Evolutionary conservation across 1,140 invertebrate genomes (phyloP).

Genomic region (Daktulosphaira vitifoliae): DNA sequence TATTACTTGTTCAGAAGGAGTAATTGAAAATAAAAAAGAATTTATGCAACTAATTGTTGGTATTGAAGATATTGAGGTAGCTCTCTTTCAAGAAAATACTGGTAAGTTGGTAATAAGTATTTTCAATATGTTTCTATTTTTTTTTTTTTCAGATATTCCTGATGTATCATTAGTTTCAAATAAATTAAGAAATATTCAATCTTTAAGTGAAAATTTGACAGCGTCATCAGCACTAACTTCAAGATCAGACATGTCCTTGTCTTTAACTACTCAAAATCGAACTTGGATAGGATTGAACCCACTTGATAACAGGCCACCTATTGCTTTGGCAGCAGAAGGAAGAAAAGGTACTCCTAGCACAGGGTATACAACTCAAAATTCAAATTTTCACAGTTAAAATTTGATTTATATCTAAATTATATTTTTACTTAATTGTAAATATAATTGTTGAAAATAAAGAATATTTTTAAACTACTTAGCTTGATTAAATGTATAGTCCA

Average conservation of each 20-base stretch:
- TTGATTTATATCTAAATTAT: no score
- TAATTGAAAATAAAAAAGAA: slow-evolving; percentile 66
- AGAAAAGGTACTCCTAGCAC: slow-evolving; percentile 51
- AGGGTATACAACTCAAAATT: slow-evolving; percentile 24
- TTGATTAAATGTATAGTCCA: no score
- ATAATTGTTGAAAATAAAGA: no score
- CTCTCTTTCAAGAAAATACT: slow-evolving; percentile 46
- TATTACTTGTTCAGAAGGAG: slow-evolving; percentile 81
- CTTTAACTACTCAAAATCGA: slow-evolving; percentile 43
- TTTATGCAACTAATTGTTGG: slow-evolving; percentile 83
- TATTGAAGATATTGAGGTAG: slow-evolving; percentile 87
- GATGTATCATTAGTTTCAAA: slow-evolving; percentile 31
- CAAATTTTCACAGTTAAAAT: slow-evolving; percentile 8
- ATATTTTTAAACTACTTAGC: no score
- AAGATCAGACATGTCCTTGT: slow-evolving; percentile 41
- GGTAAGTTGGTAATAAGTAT: not conserved
- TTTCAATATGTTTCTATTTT: not conserved
- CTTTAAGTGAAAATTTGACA: slow-evolving; percentile 8
- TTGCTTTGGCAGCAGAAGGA: slow-evolving; percentile 53
- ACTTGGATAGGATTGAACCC: slow-evolving; percentile 66
- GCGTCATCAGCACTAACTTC: slow-evolving; percentile 34
- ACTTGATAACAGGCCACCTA: slow-evolving; percentile 56
- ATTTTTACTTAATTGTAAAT: no score
- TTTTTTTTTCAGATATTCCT: not conserved
- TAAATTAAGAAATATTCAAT: slow-evolving; percentile 18